phyloP scores from a whole-genome alignment of 2,797 vertebrate species.

The Limnodromus scolopaceus region DNA sequence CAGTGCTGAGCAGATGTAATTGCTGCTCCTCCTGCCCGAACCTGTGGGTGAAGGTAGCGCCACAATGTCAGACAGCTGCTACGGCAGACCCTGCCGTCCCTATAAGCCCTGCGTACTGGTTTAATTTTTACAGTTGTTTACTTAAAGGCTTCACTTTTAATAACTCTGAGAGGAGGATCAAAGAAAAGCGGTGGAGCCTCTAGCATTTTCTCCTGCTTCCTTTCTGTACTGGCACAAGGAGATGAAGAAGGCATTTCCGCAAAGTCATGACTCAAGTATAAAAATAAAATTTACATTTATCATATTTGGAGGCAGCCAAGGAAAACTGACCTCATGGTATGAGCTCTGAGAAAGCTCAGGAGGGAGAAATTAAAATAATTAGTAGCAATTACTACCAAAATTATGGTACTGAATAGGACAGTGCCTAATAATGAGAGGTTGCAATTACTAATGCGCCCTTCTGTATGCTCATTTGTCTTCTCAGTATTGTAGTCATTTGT shows the following conservation, averaged over 20 bases:
- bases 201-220: conserved; percentile 6
- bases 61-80: neutral
- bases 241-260: neutral
- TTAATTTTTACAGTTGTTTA: conserved; percentile 45
- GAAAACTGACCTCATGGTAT: conserved; percentile 11
- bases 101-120: neutral
- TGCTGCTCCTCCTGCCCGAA: neutral
- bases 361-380: conserved; percentile 58
- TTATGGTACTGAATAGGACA: conserved; percentile 19
- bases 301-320: conserved; percentile 19
- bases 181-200: neutral
- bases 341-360: conserved; percentile 8
- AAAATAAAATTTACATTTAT: conserved; percentile 47
- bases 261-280: neutral
- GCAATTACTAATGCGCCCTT: neutral
- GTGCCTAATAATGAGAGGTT: conserved; percentile 24
- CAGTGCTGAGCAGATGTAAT: neutral
- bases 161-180: conserved; percentile 23
- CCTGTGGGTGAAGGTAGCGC: neutral
- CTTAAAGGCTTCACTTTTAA: conserved; percentile 11
- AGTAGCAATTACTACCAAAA: conserved; percentile 52
- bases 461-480: conserved; percentile 41
- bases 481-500: neutral
- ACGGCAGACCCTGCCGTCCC: neutral
- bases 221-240: neutral